phyloP scores from a whole-genome alignment of 2,797 vertebrate species.

The Sebastes reedi region DNA sequence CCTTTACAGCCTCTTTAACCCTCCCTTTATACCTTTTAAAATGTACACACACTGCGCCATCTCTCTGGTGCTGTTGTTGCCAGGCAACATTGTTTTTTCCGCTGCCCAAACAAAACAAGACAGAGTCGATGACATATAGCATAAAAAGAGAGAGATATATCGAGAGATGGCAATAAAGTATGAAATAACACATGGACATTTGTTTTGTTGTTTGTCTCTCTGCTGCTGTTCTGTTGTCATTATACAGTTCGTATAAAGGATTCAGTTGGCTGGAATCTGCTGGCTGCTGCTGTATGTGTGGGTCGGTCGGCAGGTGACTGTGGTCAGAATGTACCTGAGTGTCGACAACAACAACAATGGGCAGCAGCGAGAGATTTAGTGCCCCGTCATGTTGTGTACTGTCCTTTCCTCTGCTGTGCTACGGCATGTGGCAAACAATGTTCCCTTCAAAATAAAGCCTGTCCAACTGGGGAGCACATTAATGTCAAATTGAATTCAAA shows the following conservation, averaged over 20 bases:
- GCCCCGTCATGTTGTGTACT: slow-evolving; percentile 30
- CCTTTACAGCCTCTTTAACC: slow-evolving; percentile 10
- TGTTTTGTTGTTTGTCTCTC: slow-evolving; percentile 35
- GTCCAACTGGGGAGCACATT: background rate
- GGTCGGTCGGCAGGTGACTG: slow-evolving; percentile 49
- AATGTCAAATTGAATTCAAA: slow-evolving; percentile 7
- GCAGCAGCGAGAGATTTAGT: slow-evolving; percentile 55
- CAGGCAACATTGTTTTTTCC: slow-evolving; percentile 76
- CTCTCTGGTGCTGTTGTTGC: slow-evolving; percentile 61
- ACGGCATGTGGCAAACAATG: slow-evolving; percentile 29
- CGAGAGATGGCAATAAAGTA: background rate
- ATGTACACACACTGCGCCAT: slow-evolving; percentile 17
- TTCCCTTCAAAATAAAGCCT: slow-evolving; percentile 2
- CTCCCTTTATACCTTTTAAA: slow-evolving; percentile 19
- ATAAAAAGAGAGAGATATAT: background rate
- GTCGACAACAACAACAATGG: slow-evolving; percentile 66
- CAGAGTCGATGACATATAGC: slow-evolving; percentile 11
- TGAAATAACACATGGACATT: slow-evolving; percentile 10
- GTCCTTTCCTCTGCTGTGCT: slow-evolving; percentile 34
- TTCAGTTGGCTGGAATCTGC: slow-evolving; percentile 69
- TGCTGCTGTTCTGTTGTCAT: slow-evolving; percentile 32
- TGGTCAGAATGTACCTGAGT: slow-evolving; percentile 44
- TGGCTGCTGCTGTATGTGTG: slow-evolving; percentile 49
- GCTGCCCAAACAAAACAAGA: slow-evolving; percentile 37
- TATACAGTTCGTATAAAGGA: slow-evolving; percentile 14